Evolutionary conservation across 2,113 vertebrate species (phyloP).

Genomic region (Tautogolabrus adspersus): DNA sequence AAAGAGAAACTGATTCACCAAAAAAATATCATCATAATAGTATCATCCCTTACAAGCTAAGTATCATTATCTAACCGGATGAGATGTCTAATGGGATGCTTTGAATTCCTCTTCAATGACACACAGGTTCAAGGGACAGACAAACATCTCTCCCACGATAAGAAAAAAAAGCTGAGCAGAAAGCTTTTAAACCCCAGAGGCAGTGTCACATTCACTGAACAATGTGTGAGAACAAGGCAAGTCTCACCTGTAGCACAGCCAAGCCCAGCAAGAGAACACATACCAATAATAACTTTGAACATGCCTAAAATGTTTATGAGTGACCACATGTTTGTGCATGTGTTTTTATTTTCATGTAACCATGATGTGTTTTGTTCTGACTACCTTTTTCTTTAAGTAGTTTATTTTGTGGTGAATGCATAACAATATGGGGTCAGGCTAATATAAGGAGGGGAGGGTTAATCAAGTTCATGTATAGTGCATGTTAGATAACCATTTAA

Average conservation of each 20-base stretch:
- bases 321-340: background rate
- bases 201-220: conserved; percentile 17
- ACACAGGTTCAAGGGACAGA: conserved; percentile 3
- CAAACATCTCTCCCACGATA: conserved; percentile 43
- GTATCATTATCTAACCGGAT: background rate
- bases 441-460: background rate
- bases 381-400: background rate
- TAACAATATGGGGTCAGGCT: too few relatives aligned
- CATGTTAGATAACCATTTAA: too few relatives aligned
- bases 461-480: background rate
- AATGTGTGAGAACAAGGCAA: conserved; percentile 26
- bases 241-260: conserved; percentile 42
- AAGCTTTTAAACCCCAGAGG: conserved; percentile 22
- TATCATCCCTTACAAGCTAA: background rate
- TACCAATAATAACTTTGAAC: background rate
- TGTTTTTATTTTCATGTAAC: background rate
- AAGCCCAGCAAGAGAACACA: conserved; percentile 28
- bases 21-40: too few relatives aligned
- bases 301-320: conserved; percentile 4
- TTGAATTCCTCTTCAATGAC: conserved; percentile 52
- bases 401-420: background rate
- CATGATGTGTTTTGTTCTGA: background rate
- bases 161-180: background rate
- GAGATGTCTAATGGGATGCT: conserved; percentile 46
- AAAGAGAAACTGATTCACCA: background rate